Evolutionary conservation across 2,888 invertebrate genomes (phyloP).

Genomic region (Pseudococcus viburni): DNA sequence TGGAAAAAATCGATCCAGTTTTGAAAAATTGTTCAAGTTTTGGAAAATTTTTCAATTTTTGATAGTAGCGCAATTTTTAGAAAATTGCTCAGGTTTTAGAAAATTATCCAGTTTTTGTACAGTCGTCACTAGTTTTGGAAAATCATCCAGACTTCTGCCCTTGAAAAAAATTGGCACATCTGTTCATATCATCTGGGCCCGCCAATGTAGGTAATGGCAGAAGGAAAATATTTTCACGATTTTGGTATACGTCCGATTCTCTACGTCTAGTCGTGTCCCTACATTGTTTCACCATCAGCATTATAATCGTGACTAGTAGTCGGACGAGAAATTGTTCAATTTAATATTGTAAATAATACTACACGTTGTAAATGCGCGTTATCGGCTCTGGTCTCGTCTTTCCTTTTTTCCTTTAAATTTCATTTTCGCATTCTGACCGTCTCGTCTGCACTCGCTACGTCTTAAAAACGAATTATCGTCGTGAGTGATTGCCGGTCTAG

Average conservation of each 20-base stretch:
- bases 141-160: too few species aligned
- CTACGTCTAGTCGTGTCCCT: neutral
- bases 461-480: neutral
- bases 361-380: neutral
- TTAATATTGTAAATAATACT: conserved; percentile 1
- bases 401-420: neutral
- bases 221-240: neutral
- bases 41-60: too few species aligned
- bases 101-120: too few species aligned
- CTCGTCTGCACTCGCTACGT: neutral
- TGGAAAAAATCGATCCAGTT: too few species aligned
- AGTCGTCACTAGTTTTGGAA: too few species aligned
- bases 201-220: too few species aligned
- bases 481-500: neutral
- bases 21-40: too few species aligned
- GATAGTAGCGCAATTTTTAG: too few species aligned
- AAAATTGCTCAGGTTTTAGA: too few species aligned
- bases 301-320: conserved; percentile 3
- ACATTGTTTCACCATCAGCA: neutral
- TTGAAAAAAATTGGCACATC: too few species aligned
- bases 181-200: too few species aligned
- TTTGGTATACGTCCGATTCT: neutral
- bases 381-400: neutral
- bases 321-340: neutral
- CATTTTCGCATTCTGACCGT: neutral